Conservation (phyloP, 2,113 vertebrate species). For the Campylomormyrus numenius region DNA sequence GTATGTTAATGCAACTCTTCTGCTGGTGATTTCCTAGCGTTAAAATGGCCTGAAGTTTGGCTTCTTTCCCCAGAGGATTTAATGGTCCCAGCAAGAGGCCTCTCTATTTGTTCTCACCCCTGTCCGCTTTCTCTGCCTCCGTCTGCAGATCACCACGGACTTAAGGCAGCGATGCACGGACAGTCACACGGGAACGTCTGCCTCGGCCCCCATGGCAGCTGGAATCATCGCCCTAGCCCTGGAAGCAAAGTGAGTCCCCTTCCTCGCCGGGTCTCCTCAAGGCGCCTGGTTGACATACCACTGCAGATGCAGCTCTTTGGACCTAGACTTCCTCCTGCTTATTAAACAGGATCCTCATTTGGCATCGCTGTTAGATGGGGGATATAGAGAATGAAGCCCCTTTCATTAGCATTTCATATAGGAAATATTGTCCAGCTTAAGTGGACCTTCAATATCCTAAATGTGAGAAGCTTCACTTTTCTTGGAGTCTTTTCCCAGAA, state of each 20-base stretch:
- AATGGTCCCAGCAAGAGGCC: not conserved
- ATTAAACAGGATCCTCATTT: not conserved
- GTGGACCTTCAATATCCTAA: not conserved
- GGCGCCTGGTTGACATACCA: not conserved
- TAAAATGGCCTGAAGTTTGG: not conserved
- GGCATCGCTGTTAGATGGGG: not conserved
- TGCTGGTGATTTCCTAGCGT: not conserved
- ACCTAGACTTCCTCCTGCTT: not conserved
- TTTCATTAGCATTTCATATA: not conserved
- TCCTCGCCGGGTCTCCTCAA: not conserved
- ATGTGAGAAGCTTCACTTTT: not conserved
- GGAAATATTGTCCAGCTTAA: not conserved
- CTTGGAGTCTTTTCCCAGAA: not conserved
- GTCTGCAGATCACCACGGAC: conserved; percentile 89
- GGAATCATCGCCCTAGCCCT: conserved; percentile 94
- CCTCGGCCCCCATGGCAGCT: conserved; percentile 96
- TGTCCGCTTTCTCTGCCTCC: conserved; percentile 34
- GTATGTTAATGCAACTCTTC: not conserved
- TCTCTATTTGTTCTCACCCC: not conserved
- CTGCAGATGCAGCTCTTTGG: not conserved
- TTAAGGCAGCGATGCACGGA: conserved; percentile 95
- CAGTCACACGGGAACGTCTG: conserved; percentile 96
- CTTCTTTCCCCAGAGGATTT: not conserved
- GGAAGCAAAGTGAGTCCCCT: conserved; percentile 91
- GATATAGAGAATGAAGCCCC: not conserved